phyloP scores from a whole-genome alignment of 2,888 invertebrate species.

The Synergus japonicus region DNA sequence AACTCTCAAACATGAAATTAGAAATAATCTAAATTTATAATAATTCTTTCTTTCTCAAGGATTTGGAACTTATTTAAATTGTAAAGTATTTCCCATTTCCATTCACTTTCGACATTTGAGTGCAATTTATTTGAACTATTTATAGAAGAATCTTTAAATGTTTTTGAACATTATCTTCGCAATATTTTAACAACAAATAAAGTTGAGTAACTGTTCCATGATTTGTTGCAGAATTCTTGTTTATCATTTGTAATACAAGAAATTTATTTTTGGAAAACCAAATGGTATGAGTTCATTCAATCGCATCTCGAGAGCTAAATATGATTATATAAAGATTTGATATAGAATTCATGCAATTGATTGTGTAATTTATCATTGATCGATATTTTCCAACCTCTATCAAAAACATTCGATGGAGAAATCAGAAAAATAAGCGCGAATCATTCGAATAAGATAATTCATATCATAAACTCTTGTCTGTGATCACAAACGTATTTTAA shows the following conservation, averaged over 20 bases:
- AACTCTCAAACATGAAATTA: no score
- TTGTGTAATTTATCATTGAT: constrained; percentile 20
- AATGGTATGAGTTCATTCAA: background rate
- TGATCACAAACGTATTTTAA: background rate
- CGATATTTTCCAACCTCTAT: constrained; percentile 15
- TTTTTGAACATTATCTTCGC: no score
- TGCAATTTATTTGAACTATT: no score
- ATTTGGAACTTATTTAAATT: no score
- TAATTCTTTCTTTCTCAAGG: no score
- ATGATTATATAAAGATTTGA: background rate
- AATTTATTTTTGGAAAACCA: background rate
- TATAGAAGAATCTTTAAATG: no score
- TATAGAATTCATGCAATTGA: background rate
- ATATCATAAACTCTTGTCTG: constrained; percentile 5
- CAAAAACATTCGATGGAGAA: background rate
- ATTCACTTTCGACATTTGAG: no score
- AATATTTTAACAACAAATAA: no score
- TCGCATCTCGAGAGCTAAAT: background rate
- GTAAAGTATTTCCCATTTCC: no score
- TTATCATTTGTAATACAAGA: background rate
- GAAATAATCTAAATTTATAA: no score
- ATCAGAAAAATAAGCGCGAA: background rate
- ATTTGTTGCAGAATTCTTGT: background rate
- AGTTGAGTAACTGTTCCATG: background rate
- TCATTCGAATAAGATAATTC: background rate